Base-by-base conservation (phyloP, 2,888 invertebrate species). In the Petrolisthes manimaculis region DNA sequence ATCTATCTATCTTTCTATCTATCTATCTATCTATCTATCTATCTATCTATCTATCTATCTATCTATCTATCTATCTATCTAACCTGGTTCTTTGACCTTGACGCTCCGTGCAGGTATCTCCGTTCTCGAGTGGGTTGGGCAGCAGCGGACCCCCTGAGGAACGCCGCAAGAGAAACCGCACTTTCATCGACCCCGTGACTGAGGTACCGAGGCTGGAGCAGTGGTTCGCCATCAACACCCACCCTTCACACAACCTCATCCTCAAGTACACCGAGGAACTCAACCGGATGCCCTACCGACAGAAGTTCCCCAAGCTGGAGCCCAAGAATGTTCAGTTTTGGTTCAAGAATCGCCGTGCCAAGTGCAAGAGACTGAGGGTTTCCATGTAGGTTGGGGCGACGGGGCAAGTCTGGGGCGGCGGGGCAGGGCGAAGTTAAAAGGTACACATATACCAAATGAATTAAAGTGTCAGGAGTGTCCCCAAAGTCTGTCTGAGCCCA, bases 261-360 rank as follows among this genome's bases (percentile, higher is more conserved):
- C 95, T 99, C 92, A 98, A 99, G 93, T 99, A 98, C 93, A 99
- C 99, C 3, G 98, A 99, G 92, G 98, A 98, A 93, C 94, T 99
- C 92, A 99, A 99, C 93, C 95, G 96, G 91, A 98, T 98, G 96
- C 97, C 98, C 84, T 99, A 99, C 93, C 94, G 99, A 92, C 98
- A 98, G 82, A 99, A 99, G 93, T 99, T 99, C 93, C 99, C 99
- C 0, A 96, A 97, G n/a, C 94, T 99, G 91, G 99, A 99, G 93
- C 98, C 99, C 77, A 99, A 99, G 94, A 99, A 99, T 93, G 99
- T 99, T 91, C 99, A 99, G 94, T 98, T 99, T 93, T 99, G 99
- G 99, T 99, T 99, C 94, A 99, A 99, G 93, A 99, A 99, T 93
- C 96, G 99, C 77, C 95, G 99, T 88, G 99, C 99, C 92, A 99